A percentile compares a stretch with the other conserved stretches of the same genome.
phyloP scores from a whole-genome alignment of 2,113 vertebrate genomes.

The Labeo rohita region DNA sequence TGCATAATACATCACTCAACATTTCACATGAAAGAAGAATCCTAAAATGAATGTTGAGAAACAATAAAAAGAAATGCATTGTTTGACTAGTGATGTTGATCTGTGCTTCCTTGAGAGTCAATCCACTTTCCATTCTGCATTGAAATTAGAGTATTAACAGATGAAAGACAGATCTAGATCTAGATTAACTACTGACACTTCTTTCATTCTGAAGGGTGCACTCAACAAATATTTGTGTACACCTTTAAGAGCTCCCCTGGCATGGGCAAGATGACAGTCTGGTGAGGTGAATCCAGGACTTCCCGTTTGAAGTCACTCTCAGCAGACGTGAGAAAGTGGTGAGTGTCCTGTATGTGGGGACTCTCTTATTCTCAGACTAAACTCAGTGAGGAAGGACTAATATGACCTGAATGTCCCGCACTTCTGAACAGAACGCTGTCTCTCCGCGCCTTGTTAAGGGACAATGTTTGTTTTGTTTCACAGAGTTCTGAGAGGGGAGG shows the following conservation, averaged over 20 bases:
- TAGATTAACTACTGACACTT: neutral
- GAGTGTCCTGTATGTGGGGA: slow-evolving; percentile 40
- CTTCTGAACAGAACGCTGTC: slow-evolving; percentile 58
- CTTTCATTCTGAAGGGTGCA: neutral
- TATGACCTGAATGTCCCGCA: slow-evolving; percentile 71
- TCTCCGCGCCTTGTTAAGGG: slow-evolving; percentile 55
- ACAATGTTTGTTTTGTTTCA: slow-evolving; percentile 81
- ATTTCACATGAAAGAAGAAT: too few relatives aligned
- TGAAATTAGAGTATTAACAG: neutral
- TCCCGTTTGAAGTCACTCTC: neutral
- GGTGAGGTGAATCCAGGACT: neutral
- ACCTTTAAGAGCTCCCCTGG: neutral
- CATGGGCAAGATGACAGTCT: neutral
- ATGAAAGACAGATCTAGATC: neutral
- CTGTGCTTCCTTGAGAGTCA: neutral
- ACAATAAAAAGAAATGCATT: neutral
- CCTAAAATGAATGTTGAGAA: too few relatives aligned
- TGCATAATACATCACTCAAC: too few relatives aligned
- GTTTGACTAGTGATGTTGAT: neutral
- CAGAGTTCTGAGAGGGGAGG: slow-evolving; percentile 66
- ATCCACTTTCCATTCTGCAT: neutral
- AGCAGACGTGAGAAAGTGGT: slow-evolving; percentile 32
- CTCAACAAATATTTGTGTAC: slow-evolving; percentile 1
- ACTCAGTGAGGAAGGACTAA: slow-evolving; percentile 72
- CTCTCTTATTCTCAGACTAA: slow-evolving; percentile 48